A percentile compares a stretch with the other conserved stretches of the same genome.
These are phyloP conservation scores for Gorsachius goisagi DNA, from an alignment of 2,113 vertebrate genomes.

Conservation along the genomic window DNA sequence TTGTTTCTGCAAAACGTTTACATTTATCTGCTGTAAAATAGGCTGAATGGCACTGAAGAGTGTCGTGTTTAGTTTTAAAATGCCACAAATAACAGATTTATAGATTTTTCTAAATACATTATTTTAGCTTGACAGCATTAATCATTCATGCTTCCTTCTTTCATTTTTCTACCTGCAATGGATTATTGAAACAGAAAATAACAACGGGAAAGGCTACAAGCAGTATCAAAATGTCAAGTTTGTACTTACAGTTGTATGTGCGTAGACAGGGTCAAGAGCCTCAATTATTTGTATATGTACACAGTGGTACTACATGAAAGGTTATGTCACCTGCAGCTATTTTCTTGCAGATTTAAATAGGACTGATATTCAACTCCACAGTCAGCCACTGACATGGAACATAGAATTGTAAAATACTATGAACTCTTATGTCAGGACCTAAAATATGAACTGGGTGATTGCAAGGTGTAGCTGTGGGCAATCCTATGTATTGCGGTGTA, in stretches of 20 bases:
- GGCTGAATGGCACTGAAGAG: conserved; percentile 70
- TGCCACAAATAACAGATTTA: conserved; percentile 99
- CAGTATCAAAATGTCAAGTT: conserved; percentile 99
- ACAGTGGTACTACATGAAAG: conserved; percentile 92
- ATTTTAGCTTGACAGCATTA: conserved; percentile 99
- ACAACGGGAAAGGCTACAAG: conserved; percentile 90
- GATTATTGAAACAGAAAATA: conserved; percentile 99
- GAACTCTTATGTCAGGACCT: conserved; percentile 79
- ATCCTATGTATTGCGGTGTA: conserved; percentile 41
- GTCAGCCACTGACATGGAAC: conserved; percentile 87
- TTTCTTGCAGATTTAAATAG: conserved; percentile 90
- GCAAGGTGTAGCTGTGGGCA: conserved; percentile 79
- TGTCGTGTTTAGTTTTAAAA: conserved; percentile 87
- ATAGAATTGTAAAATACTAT: conserved; percentile 77
- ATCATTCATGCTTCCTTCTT: conserved; percentile 97
- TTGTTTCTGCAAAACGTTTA: conserved; percentile 42
- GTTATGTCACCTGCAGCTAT: conserved; percentile 98
- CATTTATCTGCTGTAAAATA: conserved; percentile 75
- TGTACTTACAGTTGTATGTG: conserved; percentile 97
- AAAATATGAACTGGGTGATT: conserved; percentile 80
- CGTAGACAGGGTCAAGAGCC: conserved; percentile 98
- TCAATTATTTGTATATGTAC: conserved; percentile 99
- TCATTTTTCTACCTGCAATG: conserved; percentile 91
- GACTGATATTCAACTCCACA: conserved; percentile 81
- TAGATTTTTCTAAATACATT: conserved; percentile 95